Base-by-base conservation (phyloP, 2,797 vertebrate genomes). In the Propithecus perrieri region DNA sequence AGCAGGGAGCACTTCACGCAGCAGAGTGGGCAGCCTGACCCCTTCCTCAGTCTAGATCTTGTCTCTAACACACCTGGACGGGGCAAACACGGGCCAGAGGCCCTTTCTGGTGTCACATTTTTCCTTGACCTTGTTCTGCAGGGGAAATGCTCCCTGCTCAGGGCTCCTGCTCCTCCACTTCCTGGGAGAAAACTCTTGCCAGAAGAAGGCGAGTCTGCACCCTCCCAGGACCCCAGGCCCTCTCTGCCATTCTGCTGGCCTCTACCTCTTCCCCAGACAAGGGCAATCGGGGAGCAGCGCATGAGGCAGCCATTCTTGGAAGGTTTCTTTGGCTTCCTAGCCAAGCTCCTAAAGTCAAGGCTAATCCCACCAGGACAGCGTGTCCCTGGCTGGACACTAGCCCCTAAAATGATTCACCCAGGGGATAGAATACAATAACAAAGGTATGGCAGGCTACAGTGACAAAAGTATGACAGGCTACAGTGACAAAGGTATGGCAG, bases 291-390 rank as follows among this genome's bases (percentile, higher is more conserved):
- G 38, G 59, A 61, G 24, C n/a, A 57, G 30, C 41, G 59, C 46
- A 71, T 26, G 18, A 87, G 35, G 59, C 72, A 85, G 48, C 38
- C 78, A 12, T 30, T 83, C 85, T 94, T 69, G 55, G 81, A 93
- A 85, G 85, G 48, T 92, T 84, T 84, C 78, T 96, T 91, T 84
- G 79, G 65, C 83, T 80, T 95, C 26, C 83, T 59, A 43, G 76
- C 79, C 65, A 61, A 57, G 20, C 46, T 90, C 79, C 96, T 94
- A 63, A 89, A 89, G 74, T 86, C 92, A 92, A 96, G 79, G 48
- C 91, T 96, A 94, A 97, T 96, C 84, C 65, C 78, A 85, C 75
- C 85, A 91, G 74, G 46, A 95, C 92, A 95, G 90, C 26, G 88
- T 83, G 63, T 95, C 81, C 78, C 74, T 92, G 83, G 78, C 61